Percentiles rank a stretch among this genome's conserved stretches.
phyloP scores from a whole-genome alignment of 2,888 invertebrate species.

The Hemithea aestivaria region DNA sequence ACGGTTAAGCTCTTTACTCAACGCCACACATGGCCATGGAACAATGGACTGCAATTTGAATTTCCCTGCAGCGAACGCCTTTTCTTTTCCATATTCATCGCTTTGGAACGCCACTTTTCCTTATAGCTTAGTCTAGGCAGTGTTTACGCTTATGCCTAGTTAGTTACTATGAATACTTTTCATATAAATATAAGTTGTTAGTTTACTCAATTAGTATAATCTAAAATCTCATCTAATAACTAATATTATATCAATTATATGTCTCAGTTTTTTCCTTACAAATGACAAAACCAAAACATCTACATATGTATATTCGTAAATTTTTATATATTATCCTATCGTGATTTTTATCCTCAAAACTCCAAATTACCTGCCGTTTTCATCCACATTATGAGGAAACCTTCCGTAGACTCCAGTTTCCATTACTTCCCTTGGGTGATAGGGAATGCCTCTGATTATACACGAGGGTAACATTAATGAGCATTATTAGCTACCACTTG shows the following conservation, averaged over 20 bases:
- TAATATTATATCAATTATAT: too few species aligned
- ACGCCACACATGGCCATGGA: slow-evolving; percentile 40
- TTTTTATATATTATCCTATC: too few species aligned
- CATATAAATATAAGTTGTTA: too few species aligned
- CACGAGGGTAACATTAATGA: slow-evolving; percentile 22
- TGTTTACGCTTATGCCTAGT: too few species aligned
- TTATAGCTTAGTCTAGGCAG: slow-evolving; percentile 21
- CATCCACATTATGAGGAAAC: neutral
- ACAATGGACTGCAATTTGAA: slow-evolving; percentile 63
- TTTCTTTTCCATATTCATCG: slow-evolving; percentile 52
- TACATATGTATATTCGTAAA: neutral
- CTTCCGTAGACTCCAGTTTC: slow-evolving; percentile 3
- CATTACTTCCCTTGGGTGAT: slow-evolving; percentile 21
- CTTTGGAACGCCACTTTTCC: slow-evolving; percentile 33
- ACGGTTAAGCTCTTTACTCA: slow-evolving; percentile 53
- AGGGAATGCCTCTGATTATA: slow-evolving; percentile 23
- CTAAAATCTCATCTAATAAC: too few species aligned
- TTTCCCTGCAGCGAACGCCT: slow-evolving; percentile 43
- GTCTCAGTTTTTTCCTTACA: too few species aligned
- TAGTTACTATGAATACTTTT: too few species aligned
- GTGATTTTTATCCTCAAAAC: too few species aligned
- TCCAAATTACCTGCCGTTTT: neutral
- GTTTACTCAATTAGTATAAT: too few species aligned
- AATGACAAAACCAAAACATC: too few species aligned
- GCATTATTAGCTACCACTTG: slow-evolving; percentile 23